Percentiles rank a stretch among this genome's conserved stretches.
Conservation (phyloP, 2,797 vertebrate genomes). For the Pyrocephalus nanus region DNA sequence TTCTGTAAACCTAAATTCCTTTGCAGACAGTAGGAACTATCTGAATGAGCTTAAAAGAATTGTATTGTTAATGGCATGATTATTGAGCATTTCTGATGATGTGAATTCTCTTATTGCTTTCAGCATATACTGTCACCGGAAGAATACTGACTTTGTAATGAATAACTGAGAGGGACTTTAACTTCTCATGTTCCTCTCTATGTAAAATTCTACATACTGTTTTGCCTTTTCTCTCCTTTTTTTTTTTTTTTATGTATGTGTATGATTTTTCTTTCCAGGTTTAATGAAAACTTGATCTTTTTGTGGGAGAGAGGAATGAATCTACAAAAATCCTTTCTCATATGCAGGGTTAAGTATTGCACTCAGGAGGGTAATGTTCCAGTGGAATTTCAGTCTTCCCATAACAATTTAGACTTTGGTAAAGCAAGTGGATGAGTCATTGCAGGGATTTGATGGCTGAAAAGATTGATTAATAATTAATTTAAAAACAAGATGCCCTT, state of each 20-base stretch:
- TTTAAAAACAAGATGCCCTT: slow-evolving; percentile 52
- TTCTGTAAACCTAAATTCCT: background rate
- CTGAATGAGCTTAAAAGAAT: background rate
- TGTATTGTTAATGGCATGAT: background rate
- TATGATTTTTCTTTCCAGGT: background rate
- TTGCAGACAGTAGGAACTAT: background rate
- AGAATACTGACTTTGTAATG: background rate
- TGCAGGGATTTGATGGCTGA: slow-evolving; percentile 58
- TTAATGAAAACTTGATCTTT: background rate
- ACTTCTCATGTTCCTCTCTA: slow-evolving; percentile 3
- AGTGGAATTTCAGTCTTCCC: slow-evolving; percentile 36
- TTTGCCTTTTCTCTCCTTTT: background rate
- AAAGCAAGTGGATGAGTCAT: slow-evolving; percentile 67
- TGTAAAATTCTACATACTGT: background rate
- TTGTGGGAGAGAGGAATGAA: background rate
- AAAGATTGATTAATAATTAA: slow-evolving; percentile 72
- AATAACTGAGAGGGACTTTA: background rate
- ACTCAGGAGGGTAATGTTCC: background rate
- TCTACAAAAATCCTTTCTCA: background rate
- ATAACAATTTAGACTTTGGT: slow-evolving; percentile 55
- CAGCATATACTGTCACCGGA: background rate
- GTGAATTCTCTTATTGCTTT: background rate
- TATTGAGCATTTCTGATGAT: background rate
- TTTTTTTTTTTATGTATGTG: background rate
- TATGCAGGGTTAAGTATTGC: slow-evolving; percentile 44